Evolutionary conservation across 2,888 invertebrate genomes (phyloP), one percentile per base, ranked within the genome.

Genomic region (Ochlodes sylvanus): DNA sequence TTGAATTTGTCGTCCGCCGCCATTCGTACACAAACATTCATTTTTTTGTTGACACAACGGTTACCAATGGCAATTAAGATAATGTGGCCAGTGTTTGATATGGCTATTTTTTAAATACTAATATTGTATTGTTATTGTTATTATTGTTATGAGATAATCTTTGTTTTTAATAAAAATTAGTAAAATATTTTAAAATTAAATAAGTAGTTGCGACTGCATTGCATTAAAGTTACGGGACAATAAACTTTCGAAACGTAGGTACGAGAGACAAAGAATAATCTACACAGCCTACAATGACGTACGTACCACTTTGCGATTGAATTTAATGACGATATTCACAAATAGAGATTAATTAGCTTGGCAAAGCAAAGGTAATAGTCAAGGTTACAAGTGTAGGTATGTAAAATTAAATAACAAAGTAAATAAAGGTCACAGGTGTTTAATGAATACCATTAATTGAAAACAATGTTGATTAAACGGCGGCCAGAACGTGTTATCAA

Each of bases 11-110:
- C 85, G 82, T 81, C 79, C 78, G 82, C 81, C 76, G 88, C 86
- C 89, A 89, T 89, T 90, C 88, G 89, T 92, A 90, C n/a, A n/a
- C n/a, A n/a, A 90, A 90, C 87, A 90, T 84, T 47, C 81, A 78
- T 81, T 84, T 81, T 86, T 87, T 81, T 91, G 91, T 93, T 92
- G 92, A 89, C 92, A 87, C 81, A 69, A 63, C 62, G 62, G 68
- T 68, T 57, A 68, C 68, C 68, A 62, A 63, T 68, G 41, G 62
- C 68, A 32, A 65, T 68, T 34, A 44, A 67, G 55, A 55, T 61
- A 61, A 61, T 54, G 60, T 55, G 34, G 67, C 67, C 67, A 69
- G 14, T 74, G 70, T 70, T 72, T 76, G 61, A 56, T 15, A 19
- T n/a, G 15, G 15, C 7, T 3, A 9, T 17, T 47, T 17, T 9